Evolutionary conservation across 2,113 vertebrate species (phyloP).

Genomic region (Rafetus swinhoei): DNA sequence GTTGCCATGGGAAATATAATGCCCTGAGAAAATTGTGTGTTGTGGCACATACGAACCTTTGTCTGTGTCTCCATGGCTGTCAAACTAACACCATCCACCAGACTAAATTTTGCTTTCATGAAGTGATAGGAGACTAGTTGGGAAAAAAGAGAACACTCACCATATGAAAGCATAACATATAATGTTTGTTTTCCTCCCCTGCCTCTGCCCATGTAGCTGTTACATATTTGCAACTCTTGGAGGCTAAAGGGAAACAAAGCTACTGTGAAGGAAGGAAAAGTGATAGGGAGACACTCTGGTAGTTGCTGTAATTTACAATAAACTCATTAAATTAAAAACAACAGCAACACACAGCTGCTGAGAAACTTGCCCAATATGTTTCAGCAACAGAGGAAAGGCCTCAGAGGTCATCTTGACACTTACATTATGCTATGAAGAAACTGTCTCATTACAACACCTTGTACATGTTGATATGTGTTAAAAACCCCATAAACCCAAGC

Average conservation of each 20-base stretch:
- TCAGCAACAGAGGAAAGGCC: constrained; percentile 36
- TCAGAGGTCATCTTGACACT: constrained; percentile 55
- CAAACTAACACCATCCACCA: not conserved
- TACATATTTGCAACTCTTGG: constrained; percentile 28
- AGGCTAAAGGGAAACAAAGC: constrained; percentile 11
- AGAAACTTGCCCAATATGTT: constrained; percentile 59
- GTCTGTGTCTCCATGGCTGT: not conserved
- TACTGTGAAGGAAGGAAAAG: constrained; percentile 23
- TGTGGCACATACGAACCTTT: not conserved
- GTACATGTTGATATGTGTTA: constrained; percentile 21
- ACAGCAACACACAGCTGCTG: constrained; percentile 61
- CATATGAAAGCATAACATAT: not conserved
- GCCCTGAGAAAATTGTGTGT: not conserved
- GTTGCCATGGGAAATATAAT: not conserved
- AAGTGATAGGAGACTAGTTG: not conserved
- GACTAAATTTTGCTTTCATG: constrained; percentile 6
- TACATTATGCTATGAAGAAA: constrained; percentile 34
- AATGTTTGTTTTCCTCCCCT: constrained; percentile 29
- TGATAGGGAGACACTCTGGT: constrained; percentile 41
- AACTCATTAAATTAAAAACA: constrained; percentile 33
- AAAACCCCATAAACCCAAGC: not conserved
- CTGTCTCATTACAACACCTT: constrained; percentile 65
- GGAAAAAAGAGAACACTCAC: not conserved
- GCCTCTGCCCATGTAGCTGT: constrained; percentile 27
- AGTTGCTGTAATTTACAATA: constrained; percentile 62